Evolutionary conservation across 2,888 invertebrate species (phyloP).

Genomic region (Abrostola triplasia): DNA sequence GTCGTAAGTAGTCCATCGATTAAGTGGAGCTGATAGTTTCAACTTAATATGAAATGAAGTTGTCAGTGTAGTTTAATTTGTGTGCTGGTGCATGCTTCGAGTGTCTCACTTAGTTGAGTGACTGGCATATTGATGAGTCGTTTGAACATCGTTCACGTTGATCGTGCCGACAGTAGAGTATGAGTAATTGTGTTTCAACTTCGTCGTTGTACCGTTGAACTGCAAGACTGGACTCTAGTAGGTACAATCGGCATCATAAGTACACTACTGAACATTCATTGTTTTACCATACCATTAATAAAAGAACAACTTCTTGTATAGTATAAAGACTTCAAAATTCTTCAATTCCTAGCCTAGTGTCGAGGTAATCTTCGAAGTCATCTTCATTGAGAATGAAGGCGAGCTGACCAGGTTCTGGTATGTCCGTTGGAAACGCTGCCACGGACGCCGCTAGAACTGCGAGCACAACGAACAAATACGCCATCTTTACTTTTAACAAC

Average conservation of each 20-base stretch:
- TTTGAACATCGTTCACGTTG: slow-evolving; percentile 14
- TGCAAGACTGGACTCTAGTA: background rate
- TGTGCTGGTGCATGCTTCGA: slow-evolving; percentile 20
- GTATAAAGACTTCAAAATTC: no score
- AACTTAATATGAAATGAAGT: slow-evolving; percentile 29
- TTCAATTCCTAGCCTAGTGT: slow-evolving; percentile 75
- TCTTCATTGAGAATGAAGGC: slow-evolving; percentile 78
- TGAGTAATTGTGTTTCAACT: slow-evolving; percentile 14
- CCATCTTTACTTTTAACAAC: background rate
- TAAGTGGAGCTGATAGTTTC: slow-evolving; percentile 5
- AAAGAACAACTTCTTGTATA: no score
- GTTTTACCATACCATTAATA: no score
- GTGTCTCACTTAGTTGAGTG: slow-evolving; percentile 30
- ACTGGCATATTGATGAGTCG: slow-evolving; percentile 43
- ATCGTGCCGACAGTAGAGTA: slow-evolving; percentile 7
- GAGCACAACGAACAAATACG: slow-evolving; percentile 57
- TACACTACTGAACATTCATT: no score
- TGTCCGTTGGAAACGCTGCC: slow-evolving; percentile 59
- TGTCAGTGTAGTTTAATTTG: slow-evolving; percentile 34
- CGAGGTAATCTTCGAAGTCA: slow-evolving; percentile 83
- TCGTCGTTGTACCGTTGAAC: background rate
- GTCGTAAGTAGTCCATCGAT: no score
- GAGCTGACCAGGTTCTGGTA: slow-evolving; percentile 76
- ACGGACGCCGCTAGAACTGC: slow-evolving; percentile 58
- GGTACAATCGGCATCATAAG: no score